Evolutionary conservation across 2,888 invertebrate species (phyloP).

Genomic region (Plebejus anna): DNA sequence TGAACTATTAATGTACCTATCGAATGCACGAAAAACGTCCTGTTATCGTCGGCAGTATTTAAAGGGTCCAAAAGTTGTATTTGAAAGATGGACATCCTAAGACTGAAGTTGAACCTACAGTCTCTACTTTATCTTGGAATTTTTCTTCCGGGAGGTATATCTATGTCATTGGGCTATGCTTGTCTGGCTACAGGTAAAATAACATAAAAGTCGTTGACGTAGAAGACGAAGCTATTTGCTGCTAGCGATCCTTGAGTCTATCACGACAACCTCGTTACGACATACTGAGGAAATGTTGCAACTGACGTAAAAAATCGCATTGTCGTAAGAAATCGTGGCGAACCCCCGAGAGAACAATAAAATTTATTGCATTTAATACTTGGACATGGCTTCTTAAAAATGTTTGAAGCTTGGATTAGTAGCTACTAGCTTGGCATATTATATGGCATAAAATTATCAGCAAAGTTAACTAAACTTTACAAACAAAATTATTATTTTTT

Average conservation of each 20-base stretch:
- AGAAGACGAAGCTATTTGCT: background rate
- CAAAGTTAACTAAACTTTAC: too few species aligned
- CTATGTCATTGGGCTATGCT: too few species aligned
- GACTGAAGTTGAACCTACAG: background rate
- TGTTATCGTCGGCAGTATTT: background rate
- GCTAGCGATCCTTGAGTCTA: background rate
- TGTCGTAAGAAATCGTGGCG: background rate
- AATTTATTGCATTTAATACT: background rate
- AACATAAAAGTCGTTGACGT: background rate
- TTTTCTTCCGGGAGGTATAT: background rate
- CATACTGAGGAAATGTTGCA: conserved; percentile 4
- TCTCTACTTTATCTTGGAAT: background rate
- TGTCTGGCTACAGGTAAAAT: background rate
- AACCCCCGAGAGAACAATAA: background rate
- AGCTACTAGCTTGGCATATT: background rate
- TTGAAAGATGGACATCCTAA: background rate
- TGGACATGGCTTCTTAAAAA: background rate
- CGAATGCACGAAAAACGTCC: too few species aligned
- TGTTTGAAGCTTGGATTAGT: too few species aligned
- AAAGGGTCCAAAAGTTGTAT: background rate
- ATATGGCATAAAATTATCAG: background rate
- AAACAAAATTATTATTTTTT: too few species aligned
- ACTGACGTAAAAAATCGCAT: background rate
- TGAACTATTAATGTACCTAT: too few species aligned
- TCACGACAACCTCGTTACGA: background rate